phyloP scores from a whole-genome alignment of 2,888 invertebrate species.

The Papilio protenor region DNA sequence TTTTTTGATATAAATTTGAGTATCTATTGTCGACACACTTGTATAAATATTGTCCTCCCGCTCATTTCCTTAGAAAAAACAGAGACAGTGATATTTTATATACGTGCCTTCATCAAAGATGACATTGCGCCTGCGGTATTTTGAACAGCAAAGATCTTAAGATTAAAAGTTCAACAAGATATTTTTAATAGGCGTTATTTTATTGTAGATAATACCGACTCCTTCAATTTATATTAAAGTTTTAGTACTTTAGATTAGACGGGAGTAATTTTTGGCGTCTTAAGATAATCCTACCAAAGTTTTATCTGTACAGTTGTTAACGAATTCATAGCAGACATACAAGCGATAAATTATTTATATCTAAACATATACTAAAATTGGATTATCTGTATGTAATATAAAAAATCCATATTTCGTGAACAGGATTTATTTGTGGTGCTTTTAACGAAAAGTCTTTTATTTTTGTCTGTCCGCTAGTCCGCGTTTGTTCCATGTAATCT shows the following conservation, averaged over 20 bases:
- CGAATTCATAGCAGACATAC: too few relatives aligned
- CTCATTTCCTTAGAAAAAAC: background rate
- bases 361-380: too few relatives aligned
- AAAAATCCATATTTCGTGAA: too few relatives aligned
- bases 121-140: conserved; percentile 14
- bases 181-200: conserved; percentile 16
- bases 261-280: background rate
- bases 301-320: background rate
- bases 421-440: too few relatives aligned
- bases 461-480: too few relatives aligned
- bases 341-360: too few relatives aligned
- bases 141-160: background rate
- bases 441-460: too few relatives aligned
- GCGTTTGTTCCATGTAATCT: too few relatives aligned
- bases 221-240: background rate
- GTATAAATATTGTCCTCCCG: background rate
- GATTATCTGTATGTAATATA: too few relatives aligned
- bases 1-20: background rate
- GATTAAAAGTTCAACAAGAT: conserved; percentile 9
- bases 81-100: background rate
- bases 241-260: background rate
- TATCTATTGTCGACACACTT: background rate
- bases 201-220: background rate
- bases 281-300: background rate
- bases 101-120: conserved; percentile 14